phyloP scores from a whole-genome alignment of 2,113 vertebrate genomes.

The Oostethus manadensis region DNA sequence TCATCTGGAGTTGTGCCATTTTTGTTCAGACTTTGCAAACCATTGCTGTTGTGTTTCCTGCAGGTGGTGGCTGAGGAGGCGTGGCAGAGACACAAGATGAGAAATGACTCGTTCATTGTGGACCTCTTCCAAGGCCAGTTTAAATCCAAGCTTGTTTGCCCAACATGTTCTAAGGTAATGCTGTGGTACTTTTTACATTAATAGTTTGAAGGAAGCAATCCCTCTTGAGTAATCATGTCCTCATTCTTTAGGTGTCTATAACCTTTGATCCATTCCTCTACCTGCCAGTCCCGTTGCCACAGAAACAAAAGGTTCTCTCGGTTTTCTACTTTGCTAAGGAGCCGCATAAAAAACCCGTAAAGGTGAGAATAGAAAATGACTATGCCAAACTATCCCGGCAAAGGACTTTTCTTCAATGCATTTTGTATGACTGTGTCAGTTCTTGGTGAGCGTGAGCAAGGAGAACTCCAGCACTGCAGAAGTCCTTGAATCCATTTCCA shows the following conservation, averaged over 20 bases:
- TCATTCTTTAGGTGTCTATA: constrained; percentile 84
- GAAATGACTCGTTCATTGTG: constrained; percentile 96
- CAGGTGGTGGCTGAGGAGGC: constrained; percentile 97
- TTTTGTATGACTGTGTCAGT: constrained; percentile 65
- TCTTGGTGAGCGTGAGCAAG: constrained; percentile 94
- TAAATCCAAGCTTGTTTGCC: constrained; percentile 97
- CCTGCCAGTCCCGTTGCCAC: constrained; percentile 90
- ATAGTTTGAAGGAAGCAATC: neutral
- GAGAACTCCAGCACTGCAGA: constrained; percentile 90
- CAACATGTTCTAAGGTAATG: constrained; percentile 90
- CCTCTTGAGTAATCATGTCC: neutral
- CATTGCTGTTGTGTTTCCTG: neutral
- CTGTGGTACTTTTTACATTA: neutral
- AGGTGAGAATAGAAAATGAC: constrained; percentile 70
- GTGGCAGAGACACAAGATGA: constrained; percentile 97
- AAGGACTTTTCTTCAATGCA: neutral
- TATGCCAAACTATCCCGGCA: neutral
- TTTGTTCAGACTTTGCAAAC: neutral
- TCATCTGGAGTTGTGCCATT: too few species aligned
- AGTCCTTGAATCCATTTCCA: constrained; percentile 88
- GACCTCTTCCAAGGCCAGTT: constrained; percentile 99
- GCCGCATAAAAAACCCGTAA: constrained; percentile 92
- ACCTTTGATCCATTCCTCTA: constrained; percentile 98
- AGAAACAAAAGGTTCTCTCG: constrained; percentile 96
- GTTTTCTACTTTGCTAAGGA: constrained; percentile 94